Evolutionary conservation across 2,888 invertebrate species (phyloP).

Genomic region (Enchytraeus crypticus): DNA sequence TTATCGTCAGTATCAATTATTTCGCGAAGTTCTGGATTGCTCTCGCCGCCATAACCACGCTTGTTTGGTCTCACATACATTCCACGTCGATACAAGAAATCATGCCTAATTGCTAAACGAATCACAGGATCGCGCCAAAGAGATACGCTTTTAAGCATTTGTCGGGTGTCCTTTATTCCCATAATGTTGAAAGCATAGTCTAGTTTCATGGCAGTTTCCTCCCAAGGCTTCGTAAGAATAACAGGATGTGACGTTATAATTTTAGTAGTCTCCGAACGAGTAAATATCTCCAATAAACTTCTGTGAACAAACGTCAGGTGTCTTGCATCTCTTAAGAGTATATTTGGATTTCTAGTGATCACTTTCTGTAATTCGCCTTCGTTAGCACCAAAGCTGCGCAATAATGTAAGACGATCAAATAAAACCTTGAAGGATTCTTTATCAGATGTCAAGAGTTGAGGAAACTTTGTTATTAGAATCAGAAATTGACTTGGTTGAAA

Average conservation of each 20-base stretch:
- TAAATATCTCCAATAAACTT: constrained; percentile 2
- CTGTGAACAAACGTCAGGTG: neutral
- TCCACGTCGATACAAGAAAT: constrained; percentile 7
- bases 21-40: neutral
- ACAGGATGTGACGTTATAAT: neutral
- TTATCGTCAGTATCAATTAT: constrained; percentile 1
- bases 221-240: constrained; percentile 2
- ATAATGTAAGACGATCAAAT: neutral
- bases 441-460: neutral
- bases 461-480: neutral
- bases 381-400: constrained; percentile 1
- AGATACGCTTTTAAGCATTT: neutral
- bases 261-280: neutral
- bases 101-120: constrained; percentile 1
- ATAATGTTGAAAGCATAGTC: constrained; percentile 1
- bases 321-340: neutral
- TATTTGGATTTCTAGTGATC: neutral
- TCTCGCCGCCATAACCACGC: neutral
- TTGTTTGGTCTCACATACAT: constrained; percentile 4
- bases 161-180: neutral
- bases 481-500: constrained; percentile 1
- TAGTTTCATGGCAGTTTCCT: neutral
- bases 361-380: constrained; percentile 2
- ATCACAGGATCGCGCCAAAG: neutral
- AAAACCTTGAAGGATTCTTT: neutral